Conservation (phyloP, 2,797 vertebrate genomes). For the Neosalanx taihuensis region DNA sequence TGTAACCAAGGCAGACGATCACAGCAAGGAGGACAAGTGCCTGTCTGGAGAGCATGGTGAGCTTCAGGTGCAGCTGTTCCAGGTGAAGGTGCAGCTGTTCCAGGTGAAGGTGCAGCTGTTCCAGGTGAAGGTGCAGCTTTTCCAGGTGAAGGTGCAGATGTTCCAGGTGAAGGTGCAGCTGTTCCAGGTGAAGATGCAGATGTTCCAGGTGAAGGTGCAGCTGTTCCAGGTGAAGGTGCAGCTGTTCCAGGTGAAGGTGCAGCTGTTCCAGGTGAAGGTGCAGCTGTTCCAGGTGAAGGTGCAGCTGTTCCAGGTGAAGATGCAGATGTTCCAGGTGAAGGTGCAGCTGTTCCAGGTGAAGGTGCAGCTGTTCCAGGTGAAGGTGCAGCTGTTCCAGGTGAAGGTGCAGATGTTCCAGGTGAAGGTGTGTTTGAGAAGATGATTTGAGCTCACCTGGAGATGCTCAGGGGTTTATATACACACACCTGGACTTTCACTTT, state of each 20-base stretch:
- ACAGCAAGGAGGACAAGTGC: background rate
- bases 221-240: background rate
- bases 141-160: background rate
- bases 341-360: background rate
- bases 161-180: background rate
- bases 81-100: background rate
- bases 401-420: background rate
- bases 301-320: background rate
- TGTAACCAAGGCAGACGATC: background rate
- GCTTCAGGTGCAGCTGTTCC: background rate
- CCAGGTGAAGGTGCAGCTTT: no score
- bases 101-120: background rate
- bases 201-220: background rate
- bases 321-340: background rate
- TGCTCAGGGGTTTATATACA: background rate
- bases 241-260: background rate
- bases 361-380: background rate
- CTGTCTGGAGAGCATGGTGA: background rate
- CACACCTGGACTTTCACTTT: conserved; percentile 11
- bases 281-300: background rate
- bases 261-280: background rate
- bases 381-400: background rate
- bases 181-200: no score
- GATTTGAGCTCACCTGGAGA: background rate
- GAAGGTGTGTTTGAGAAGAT: background rate